Base-by-base conservation (phyloP, 2,113 vertebrate species). In the Gallinago paraguaiae region DNA sequence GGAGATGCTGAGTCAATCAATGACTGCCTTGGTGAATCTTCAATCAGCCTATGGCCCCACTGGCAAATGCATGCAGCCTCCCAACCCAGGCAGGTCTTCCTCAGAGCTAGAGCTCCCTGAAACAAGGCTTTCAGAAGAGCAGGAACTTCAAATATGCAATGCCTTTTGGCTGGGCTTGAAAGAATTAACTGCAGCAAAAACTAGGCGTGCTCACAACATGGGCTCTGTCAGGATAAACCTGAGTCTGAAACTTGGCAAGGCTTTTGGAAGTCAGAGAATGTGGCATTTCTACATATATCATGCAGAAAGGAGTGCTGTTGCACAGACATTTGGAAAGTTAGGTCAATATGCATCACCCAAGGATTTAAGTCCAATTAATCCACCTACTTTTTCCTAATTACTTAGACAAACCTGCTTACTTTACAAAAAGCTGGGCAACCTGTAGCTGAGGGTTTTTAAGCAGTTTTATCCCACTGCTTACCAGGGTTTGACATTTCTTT, bases 41-140 rank as follows among this genome's bases (percentile, higher is more conserved):
- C 0, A 0, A 75, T 84, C 43, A 86, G 50, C 16, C 53, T 43
- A 6, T n/a, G 48, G 71, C 10, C 35, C 18, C 0, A 0, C 48
- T 60, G 43, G 75, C 27, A 68, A 88, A 69, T 22, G 64, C 22
- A 46, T 1, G 1, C 39, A 69, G 82, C 64, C 64, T 88, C 45
- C 22, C 67, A 74, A 5, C 30, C 4, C 11, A 57, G 46, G n/a
- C 50, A 64, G 22, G 43, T 53, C 60, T 63, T 63, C 30, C 67
- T 54, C 72, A 61, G 50, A 79, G 30, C 31, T 78, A 54, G 14
- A 0, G 2, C 72, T 77, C 41, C 60, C 82, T 60, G 23, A 46
- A 54, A 54, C 25, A n/a, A 89, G 54, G 37, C 54, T 80, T 72
- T 92, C 64, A 81, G 23, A 45, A 70, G 31, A 69, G 53, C 77